A percentile compares a stretch with the other conserved stretches of the same genome.
Conservation (phyloP, 2,888 invertebrate genomes). For the Stomorhina lunata region DNA sequence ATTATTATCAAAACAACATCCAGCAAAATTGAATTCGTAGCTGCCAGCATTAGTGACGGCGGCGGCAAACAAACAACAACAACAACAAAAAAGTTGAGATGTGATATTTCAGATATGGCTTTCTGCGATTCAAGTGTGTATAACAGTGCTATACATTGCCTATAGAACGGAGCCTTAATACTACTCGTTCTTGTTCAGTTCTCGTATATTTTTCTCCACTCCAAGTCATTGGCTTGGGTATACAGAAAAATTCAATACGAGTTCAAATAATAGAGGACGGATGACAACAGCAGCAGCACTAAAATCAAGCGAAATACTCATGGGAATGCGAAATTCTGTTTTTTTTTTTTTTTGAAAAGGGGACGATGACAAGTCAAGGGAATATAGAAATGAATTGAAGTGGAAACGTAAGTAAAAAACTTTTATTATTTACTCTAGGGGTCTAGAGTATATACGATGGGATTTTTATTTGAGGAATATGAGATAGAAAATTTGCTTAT, state of each 20-base stretch:
- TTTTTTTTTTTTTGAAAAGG: too few relatives aligned
- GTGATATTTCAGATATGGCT: constrained; percentile 62
- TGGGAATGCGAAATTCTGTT: constrained; percentile 35
- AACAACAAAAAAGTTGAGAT: constrained; percentile 59
- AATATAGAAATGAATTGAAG: constrained; percentile 17
- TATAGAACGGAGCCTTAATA: constrained; percentile 10
- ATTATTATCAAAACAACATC: constrained; percentile 8
- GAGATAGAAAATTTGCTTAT: too few relatives aligned
- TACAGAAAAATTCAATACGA: constrained; percentile 61
- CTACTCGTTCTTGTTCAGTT: too few relatives aligned
- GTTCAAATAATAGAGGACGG: constrained; percentile 49
- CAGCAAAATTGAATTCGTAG: constrained; percentile 9
- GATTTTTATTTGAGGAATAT: constrained; percentile 19
- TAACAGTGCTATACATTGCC: constrained; percentile 47
- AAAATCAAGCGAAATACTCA: constrained; percentile 32
- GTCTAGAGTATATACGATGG: constrained; percentile 47
- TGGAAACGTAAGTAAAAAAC: constrained; percentile 8
- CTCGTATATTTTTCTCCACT: constrained; percentile 4
- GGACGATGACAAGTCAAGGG: constrained; percentile 30
- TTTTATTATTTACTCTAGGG: constrained; percentile 58
- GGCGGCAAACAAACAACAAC: too few relatives aligned
- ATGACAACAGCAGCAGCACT: not conserved
- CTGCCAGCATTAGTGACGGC: constrained; percentile 23
- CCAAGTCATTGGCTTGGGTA: constrained; percentile 65
- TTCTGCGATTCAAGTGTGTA: constrained; percentile 50